Evolutionary conservation across 2,888 invertebrate genomes (phyloP).

Genomic region (Drosophila nr. perissopoda): DNA sequence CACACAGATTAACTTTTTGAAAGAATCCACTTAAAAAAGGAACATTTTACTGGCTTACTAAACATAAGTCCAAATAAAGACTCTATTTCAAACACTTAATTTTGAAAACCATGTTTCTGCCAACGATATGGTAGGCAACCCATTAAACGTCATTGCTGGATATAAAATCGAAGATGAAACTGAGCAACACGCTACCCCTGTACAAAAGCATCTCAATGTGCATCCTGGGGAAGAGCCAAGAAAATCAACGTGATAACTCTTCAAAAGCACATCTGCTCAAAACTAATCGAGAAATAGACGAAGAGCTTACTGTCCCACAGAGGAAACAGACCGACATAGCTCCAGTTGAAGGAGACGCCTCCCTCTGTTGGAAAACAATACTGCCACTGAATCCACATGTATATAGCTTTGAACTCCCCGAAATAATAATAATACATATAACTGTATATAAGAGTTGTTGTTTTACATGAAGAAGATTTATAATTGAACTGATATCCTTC

Average conservation of each 20-base stretch:
- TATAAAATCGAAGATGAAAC: neutral
- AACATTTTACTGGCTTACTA: neutral
- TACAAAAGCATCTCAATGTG: neutral
- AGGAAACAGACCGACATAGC: neutral
- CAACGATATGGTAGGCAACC: neutral
- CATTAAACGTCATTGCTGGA: neutral
- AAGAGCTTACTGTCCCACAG: no score
- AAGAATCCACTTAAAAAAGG: neutral
- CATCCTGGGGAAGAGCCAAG: neutral
- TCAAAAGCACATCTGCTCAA: neutral
- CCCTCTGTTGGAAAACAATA: neutral
- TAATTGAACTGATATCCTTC: neutral
- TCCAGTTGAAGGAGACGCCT: neutral
- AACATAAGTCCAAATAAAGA: neutral
- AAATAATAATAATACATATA: neutral
- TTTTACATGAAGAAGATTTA: neutral
- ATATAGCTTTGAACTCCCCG: neutral
- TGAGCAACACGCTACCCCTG: neutral
- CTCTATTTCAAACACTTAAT: neutral
- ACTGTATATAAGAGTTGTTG: neutral
- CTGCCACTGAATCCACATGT: neutral
- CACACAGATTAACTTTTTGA: neutral
- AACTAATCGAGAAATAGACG: neutral
- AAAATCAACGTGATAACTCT: neutral
- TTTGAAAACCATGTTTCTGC: neutral